Conservation (phyloP, 2,113 vertebrate genomes). For the Campylorhamphus procurvoides region DNA sequence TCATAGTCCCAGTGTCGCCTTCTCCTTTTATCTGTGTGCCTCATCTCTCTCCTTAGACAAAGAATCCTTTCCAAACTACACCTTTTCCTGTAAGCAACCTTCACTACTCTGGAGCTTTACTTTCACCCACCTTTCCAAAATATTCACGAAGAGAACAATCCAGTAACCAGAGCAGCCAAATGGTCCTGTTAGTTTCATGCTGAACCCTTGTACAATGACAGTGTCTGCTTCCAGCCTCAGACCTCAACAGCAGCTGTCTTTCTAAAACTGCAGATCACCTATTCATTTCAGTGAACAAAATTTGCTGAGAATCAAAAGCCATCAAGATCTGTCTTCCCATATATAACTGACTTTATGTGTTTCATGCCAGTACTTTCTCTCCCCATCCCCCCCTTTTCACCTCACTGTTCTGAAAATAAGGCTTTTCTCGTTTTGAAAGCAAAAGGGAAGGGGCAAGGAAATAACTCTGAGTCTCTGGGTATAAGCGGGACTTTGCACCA, state of each 20-base stretch:
- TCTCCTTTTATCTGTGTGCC: not conserved
- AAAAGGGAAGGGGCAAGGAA: not conserved
- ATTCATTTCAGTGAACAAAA: not conserved
- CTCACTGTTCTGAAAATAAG: not conserved
- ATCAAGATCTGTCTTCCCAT: not conserved
- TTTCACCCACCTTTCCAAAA: not conserved
- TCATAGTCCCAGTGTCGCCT: not conserved
- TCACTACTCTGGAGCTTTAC: not conserved
- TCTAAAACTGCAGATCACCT: not conserved
- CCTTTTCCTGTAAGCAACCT: not conserved
- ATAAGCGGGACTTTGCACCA: not conserved
- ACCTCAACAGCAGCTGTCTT: not conserved
- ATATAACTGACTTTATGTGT: not conserved
- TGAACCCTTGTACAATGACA: not conserved
- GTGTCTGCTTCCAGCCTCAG: not conserved
- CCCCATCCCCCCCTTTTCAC: accelerated
- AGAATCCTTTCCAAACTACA: not conserved
- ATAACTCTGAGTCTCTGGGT: not conserved
- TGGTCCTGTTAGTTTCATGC: not conserved
- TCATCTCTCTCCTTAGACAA: not conserved
- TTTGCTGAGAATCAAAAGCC: not conserved
- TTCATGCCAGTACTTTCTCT: not conserved
- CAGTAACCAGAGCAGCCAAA: not conserved
- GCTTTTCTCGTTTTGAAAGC: not conserved
- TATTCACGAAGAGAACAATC: not conserved